phyloP scores from a whole-genome alignment of 1,140 invertebrate species.

The Neuroterus valhalla region DNA sequence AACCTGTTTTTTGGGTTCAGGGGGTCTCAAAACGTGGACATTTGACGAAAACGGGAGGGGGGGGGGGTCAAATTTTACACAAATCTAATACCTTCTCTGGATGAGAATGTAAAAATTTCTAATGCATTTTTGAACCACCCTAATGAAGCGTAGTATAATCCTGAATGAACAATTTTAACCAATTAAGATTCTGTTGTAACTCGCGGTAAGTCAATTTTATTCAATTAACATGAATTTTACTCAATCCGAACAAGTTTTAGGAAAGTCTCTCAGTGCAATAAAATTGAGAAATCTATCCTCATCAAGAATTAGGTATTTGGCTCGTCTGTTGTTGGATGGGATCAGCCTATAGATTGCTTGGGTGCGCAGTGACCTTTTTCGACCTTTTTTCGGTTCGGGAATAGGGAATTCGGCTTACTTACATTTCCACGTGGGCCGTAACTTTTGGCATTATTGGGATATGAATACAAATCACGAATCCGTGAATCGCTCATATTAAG shows the following conservation, averaged over 20 bases:
- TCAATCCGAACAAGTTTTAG: background rate
- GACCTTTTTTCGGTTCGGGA: background rate
- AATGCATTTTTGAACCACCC: too few relatives aligned
- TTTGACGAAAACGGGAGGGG: too few relatives aligned
- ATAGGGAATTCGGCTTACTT: background rate
- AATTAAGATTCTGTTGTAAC: too few relatives aligned
- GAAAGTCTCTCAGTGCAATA: background rate
- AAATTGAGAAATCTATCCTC: background rate
- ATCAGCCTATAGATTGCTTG: background rate
- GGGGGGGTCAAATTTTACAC: too few relatives aligned
- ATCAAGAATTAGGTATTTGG: background rate
- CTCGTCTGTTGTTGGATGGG: too few relatives aligned
- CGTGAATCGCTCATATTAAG: conserved; percentile 17
- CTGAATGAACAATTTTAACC: too few relatives aligned
- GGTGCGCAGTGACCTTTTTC: conserved; percentile 8
- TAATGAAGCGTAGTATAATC: too few relatives aligned
- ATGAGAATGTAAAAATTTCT: too few relatives aligned
- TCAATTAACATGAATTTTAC: background rate
- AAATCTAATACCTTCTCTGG: too few relatives aligned
- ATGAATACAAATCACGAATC: conserved; percentile 17
- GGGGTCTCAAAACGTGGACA: too few relatives aligned
- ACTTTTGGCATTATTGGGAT: background rate
- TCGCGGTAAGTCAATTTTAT: too few relatives aligned
- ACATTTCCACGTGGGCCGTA: background rate
- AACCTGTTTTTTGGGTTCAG: too few relatives aligned